phyloP scores from a whole-genome alignment of 2,888 invertebrate genomes.

The Hypomecis punctinalis region DNA sequence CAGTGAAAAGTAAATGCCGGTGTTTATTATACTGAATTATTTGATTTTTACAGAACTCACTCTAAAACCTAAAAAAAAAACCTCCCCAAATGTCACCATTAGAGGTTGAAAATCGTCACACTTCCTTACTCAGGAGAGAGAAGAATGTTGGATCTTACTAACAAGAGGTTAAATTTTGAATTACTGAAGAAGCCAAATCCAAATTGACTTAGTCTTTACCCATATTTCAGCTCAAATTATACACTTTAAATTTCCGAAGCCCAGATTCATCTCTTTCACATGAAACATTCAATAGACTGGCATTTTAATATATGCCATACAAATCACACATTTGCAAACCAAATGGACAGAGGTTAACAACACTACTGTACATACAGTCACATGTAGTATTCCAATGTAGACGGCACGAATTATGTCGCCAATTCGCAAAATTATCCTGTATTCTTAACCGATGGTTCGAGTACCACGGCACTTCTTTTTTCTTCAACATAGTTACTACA shows the following conservation, averaged over 20 bases:
- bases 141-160: no score
- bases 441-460: conserved; percentile 71
- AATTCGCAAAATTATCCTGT: conserved; percentile 70
- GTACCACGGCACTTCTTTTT: conserved; percentile 77
- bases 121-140: no score
- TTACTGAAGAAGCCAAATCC: no score
- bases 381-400: conserved; percentile 75
- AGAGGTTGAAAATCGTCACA: no score
- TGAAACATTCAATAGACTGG: background rate
- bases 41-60: no score
- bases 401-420: conserved; percentile 70
- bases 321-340: conserved; percentile 13
- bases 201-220: no score
- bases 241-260: background rate
- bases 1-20: no score
- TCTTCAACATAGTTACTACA: conserved; percentile 69
- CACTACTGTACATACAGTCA: conserved; percentile 69
- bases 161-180: no score
- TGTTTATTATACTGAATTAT: no score
- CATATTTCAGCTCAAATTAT: background rate
- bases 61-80: no score
- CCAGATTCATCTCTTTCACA: background rate
- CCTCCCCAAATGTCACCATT: no score
- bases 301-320: conserved; percentile 4
- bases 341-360: conserved; percentile 10